Evolutionary conservation across 2,113 vertebrate genomes (phyloP).

Genomic region (Otolemur garnettii): DNA sequence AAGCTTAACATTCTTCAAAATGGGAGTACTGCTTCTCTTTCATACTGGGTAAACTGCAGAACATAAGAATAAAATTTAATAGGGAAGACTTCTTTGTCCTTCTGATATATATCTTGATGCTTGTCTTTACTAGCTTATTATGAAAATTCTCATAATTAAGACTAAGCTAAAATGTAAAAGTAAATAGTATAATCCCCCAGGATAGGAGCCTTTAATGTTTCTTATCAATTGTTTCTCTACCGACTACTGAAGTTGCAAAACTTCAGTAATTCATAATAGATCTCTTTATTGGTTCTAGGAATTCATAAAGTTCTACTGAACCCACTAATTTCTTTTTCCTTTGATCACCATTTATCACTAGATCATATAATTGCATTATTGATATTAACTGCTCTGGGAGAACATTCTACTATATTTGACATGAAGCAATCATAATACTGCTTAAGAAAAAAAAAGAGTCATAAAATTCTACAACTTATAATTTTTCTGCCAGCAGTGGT

Average conservation of each 20-base stretch:
- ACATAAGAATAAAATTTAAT: background rate
- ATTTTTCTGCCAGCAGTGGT: background rate
- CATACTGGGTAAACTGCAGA: background rate
- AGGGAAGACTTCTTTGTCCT: background rate
- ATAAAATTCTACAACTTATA: background rate
- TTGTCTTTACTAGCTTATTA: background rate
- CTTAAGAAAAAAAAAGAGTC: slow-evolving; percentile 19
- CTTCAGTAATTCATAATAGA: slow-evolving; percentile 31
- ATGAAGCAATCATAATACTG: slow-evolving; percentile 45
- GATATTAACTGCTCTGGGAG: slow-evolving; percentile 33
- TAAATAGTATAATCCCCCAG: background rate
- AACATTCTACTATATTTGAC: background rate
- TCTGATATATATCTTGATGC: background rate
- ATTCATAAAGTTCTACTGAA: background rate
- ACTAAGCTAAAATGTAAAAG: slow-evolving; percentile 43
- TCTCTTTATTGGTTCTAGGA: background rate
- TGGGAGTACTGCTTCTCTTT: background rate
- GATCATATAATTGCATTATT: background rate
- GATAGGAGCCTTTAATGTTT: background rate
- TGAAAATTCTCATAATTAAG: slow-evolving; percentile 17
- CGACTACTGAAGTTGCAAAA: background rate
- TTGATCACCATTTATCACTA: background rate
- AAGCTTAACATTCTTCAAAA: slow-evolving; percentile 14
- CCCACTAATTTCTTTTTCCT: slow-evolving; percentile 39
- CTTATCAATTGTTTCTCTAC: slow-evolving; percentile 16